Evolutionary conservation across 2,797 vertebrate genomes (phyloP).

Genomic region (Euphonia xanthogaster): DNA sequence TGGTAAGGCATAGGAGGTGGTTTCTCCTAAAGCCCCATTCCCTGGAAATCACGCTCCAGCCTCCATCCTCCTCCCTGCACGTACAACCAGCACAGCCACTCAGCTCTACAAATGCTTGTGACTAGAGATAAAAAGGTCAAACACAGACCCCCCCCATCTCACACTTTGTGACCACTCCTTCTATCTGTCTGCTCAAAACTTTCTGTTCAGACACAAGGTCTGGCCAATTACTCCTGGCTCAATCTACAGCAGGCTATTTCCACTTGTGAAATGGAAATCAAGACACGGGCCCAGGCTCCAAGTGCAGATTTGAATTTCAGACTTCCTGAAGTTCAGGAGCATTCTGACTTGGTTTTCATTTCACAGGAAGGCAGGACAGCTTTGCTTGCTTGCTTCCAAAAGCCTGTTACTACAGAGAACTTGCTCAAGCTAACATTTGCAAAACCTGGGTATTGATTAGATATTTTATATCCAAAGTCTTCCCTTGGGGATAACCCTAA

Average conservation of each 20-base stretch:
- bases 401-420: background rate
- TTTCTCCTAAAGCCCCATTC: background rate
- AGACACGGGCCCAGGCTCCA: background rate
- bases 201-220: background rate
- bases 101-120: background rate
- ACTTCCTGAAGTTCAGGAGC: background rate
- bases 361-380: background rate
- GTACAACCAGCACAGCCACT: fast-evolving
- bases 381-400: background rate
- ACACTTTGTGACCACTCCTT: background rate
- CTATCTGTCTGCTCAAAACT: background rate
- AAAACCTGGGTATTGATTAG: background rate
- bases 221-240: background rate
- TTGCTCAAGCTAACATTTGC: background rate
- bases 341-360: background rate
- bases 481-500: background rate
- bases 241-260: background rate
- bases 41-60: background rate
- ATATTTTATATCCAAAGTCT: background rate
- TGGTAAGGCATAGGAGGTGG: background rate
- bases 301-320: background rate
- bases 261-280: background rate
- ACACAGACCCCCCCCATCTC: background rate
- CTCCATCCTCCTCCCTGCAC: background rate
- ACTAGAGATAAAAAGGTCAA: background rate